Percentiles rank a stretch among this genome's conserved stretches.
phyloP scores from a whole-genome alignment of 37 sponge, comb jelly and placozoan species.

The Beroe forskalii region DNA sequence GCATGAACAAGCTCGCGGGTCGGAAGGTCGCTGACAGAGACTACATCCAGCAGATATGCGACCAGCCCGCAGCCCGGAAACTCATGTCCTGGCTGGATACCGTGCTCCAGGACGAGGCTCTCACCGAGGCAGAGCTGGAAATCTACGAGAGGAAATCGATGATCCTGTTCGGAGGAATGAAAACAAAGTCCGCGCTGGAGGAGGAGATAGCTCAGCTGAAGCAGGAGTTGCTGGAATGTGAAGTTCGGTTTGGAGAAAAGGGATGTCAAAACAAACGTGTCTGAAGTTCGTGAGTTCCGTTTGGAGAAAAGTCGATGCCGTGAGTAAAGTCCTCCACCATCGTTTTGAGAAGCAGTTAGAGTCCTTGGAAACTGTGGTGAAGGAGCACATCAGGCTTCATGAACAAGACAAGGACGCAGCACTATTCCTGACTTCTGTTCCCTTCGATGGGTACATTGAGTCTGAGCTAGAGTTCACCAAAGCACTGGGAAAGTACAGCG shows the following conservation, averaged over 20 bases:
- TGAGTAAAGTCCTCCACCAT: conserved; percentile 10
- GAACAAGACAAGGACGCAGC: conserved; percentile 4
- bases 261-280: neutral
- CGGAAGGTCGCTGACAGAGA: conserved; percentile 58
- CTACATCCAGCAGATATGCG: conserved; percentile 46
- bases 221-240: conserved; percentile 37
- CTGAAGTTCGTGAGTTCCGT: neutral
- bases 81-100: conserved; percentile 43
- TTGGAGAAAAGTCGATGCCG: neutral
- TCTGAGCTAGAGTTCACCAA: conserved; percentile 39
- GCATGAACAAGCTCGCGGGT: conserved; percentile 46
- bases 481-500: conserved; percentile 37
- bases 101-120: conserved; percentile 37
- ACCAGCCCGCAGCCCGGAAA: conserved; percentile 38
- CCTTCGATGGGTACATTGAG: conserved; percentile 16
- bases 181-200: neutral
- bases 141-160: neutral
- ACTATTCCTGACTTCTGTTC: neutral
- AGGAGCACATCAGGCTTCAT: conserved; percentile 16
- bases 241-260: too few species aligned
- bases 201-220: neutral
- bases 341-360: conserved; percentile 44
- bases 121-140: conserved; percentile 1
- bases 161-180: neutral
- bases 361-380: conserved; percentile 2